Conservation (phyloP, 2,797 vertebrate species). For the Phalloptychus januarius region DNA sequence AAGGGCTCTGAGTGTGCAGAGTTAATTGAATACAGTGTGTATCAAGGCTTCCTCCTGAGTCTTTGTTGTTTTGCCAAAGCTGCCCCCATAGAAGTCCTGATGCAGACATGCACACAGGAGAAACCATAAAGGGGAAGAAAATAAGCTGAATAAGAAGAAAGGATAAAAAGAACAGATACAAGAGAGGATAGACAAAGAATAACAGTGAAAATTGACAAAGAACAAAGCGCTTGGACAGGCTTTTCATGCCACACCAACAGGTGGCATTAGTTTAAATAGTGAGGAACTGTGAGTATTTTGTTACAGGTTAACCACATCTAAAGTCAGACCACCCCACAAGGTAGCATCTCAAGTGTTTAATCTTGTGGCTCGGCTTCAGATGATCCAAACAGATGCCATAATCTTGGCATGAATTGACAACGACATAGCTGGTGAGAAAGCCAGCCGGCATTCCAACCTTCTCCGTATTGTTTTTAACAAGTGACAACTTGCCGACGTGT, state of each 20-base stretch:
- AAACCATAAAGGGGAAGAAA: constrained; percentile 54
- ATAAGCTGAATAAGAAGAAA: constrained; percentile 40
- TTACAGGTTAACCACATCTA: constrained; percentile 73
- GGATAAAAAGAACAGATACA: constrained; percentile 51
- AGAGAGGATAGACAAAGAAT: constrained; percentile 38
- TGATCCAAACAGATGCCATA: constrained; percentile 66
- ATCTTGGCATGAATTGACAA: constrained; percentile 65
- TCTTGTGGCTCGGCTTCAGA: constrained; percentile 59
- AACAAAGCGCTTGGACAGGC: constrained; percentile 47
- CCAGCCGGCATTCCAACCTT: constrained; percentile 63
- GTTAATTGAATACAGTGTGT: constrained; percentile 81
- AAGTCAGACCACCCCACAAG: constrained; percentile 73
- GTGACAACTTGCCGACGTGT: constrained; percentile 70
- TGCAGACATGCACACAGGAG: constrained; percentile 46
- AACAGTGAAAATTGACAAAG: constrained; percentile 37
- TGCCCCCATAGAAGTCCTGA: constrained; percentile 71
- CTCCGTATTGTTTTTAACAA: constrained; percentile 75
- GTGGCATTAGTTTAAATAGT: constrained; percentile 72
- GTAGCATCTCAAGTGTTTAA: constrained; percentile 72
- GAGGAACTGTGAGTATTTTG: constrained; percentile 61
- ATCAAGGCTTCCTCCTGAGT: constrained; percentile 61
- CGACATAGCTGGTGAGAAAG: constrained; percentile 41
- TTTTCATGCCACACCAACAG: constrained; percentile 67
- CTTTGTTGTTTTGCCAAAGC: constrained; percentile 79
- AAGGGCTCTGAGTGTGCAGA: constrained; percentile 66